Conservation (phyloP, 2,797 vertebrate genomes). For the Sebastes itinus region DNA sequence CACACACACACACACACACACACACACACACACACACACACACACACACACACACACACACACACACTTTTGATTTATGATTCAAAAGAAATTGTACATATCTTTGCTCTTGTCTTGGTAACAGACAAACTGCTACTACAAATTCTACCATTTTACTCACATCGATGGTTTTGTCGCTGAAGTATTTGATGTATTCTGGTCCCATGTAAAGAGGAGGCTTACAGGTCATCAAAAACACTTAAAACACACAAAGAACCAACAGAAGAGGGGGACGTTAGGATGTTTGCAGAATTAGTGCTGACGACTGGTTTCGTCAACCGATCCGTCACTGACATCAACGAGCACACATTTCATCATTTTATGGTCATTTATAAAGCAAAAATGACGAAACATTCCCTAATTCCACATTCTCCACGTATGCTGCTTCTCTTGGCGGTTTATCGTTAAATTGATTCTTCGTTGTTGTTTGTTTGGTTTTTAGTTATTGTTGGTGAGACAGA, state of each 20-base stretch:
- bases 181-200: conserved; percentile 97
- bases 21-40: not conserved
- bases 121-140: not conserved
- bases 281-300: not conserved
- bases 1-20: not conserved
- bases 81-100: not conserved
- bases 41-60: no score
- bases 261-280: not conserved
- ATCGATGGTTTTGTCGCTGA: conserved; percentile 93
- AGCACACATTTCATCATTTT: not conserved
- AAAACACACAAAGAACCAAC: conserved; percentile 19
- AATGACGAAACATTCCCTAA: not conserved
- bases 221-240: conserved; percentile 94
- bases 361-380: not conserved
- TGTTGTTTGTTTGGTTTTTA: not conserved
- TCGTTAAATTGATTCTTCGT: not conserved
- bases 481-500: not conserved
- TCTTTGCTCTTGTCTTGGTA: not conserved
- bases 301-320: not conserved
- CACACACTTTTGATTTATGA: not conserved
- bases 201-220: conserved; percentile 96
- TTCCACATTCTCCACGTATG: not conserved
- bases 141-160: conserved; percentile 79
- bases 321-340: not conserved
- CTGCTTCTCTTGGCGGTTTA: not conserved